These are phyloP conservation scores for Acanthoscelides obtectus DNA, from an alignment of 2,888 invertebrate species.

Conservation along the genomic window DNA sequence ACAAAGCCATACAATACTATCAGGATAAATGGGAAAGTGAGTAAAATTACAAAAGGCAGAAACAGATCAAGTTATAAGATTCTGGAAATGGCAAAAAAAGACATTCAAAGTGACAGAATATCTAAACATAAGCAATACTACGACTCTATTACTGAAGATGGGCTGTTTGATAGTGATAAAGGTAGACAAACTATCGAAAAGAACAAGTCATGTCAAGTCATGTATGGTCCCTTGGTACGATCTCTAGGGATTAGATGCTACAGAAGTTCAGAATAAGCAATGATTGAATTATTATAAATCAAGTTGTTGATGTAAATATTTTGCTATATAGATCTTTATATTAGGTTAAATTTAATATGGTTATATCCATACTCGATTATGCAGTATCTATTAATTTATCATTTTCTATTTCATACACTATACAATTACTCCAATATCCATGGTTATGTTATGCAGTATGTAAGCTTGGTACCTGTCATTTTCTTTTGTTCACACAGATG, in stretches of 20 bases:
- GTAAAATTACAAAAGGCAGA: conserved; percentile 29
- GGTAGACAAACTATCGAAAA: conserved; percentile 62
- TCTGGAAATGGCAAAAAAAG: conserved; percentile 32
- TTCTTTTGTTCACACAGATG: too few relatives aligned
- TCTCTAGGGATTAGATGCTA: conserved; percentile 74
- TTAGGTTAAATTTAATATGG: not conserved
- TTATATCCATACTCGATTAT: not conserved
- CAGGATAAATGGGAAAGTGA: conserved; percentile 29
- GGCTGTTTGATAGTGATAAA: conserved; percentile 43
- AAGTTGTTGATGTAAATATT: not conserved
- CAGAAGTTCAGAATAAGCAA: conserved; percentile 27
- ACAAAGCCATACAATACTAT: conserved; percentile 31
- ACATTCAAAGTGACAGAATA: conserved; percentile 12
- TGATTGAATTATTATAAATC: not conserved
- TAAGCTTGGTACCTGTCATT: too few relatives aligned
- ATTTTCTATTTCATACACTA: too few relatives aligned
- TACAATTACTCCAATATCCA: too few relatives aligned
- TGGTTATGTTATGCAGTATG: too few relatives aligned
- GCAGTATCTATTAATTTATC: conserved; percentile 18
- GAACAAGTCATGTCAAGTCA: conserved; percentile 66
- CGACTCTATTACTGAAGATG: conserved; percentile 40
- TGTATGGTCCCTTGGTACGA: conserved; percentile 86
- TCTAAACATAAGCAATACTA: conserved; percentile 33
- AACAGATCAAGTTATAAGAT: conserved; percentile 41
- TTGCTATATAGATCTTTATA: not conserved